Evolutionary conservation across 2,888 invertebrate genomes (phyloP), one percentile per base, ranked within the genome.

Genomic region (Acanthococcus lagerstroemiae): DNA sequence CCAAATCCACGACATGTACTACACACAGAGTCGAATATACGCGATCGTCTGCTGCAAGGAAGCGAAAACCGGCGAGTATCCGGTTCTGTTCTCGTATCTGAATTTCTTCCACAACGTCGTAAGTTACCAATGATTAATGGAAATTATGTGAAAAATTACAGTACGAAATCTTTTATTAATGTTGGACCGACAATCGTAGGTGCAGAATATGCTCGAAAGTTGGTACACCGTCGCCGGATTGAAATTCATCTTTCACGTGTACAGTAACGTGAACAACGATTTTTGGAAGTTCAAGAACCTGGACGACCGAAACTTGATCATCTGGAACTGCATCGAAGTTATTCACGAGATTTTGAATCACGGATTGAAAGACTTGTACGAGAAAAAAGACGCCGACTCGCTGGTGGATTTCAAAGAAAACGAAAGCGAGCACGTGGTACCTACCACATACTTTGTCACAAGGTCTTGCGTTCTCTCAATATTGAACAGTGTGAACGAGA

Each of bases 211-310:
- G 63, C n/a, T 63, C 21, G 37, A 63, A 37, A 63, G 63, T 52
- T 63, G 63, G 63, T 63, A 63, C 54, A 63, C 63, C 1, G 63
- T 63, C 12, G 63, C 63, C 12, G 63, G 63, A 1, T 44, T 63
- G 30, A 63, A 63, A 44, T 63, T 63, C 37, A 52, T 63, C 21
- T 50, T 63, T 44, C 63, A 63, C 17, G 50, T 63, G 6, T 63
- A 52, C 25, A 63, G 37, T 30, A 63, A 63, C 44, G 63, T 63
- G 63, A 63, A 63, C 19, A 63, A 63, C 25, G 63, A 63, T 63
- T 63, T 63, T 54, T 63, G 63, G 63, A 63, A 63, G 17, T 63
- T 63, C 37, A 63, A 63, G 25, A 63, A 63, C 24, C 25, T 63
- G 4, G 63, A 63, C 50, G 63, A 63, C 24, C 63, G 63, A n/a